A percentile compares a stretch with the other conserved stretches of the same genome.
Conservation (phyloP, 2,888 invertebrate genomes). For the Phaonia tiefii region DNA sequence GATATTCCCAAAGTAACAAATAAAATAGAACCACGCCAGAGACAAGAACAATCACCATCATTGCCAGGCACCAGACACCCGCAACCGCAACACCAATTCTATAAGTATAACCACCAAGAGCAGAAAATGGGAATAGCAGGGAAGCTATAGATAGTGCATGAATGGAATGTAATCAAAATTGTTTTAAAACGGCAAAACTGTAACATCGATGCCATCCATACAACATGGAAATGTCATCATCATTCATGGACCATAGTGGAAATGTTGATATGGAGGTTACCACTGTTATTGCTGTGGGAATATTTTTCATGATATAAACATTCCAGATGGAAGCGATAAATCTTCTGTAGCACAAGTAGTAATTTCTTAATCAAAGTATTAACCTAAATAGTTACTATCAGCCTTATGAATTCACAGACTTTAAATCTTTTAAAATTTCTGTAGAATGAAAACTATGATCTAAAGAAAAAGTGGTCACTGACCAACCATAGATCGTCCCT, state of each 20-base stretch:
- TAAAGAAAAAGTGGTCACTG: too few relatives aligned
- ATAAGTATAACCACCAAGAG: not conserved
- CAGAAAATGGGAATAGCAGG: not conserved
- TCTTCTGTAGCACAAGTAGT: too few relatives aligned
- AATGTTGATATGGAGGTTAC: not conserved
- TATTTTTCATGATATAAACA: too few relatives aligned
- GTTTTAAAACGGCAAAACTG: not conserved
- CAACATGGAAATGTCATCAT: not conserved
- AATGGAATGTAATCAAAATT: not conserved
- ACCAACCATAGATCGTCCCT: too few relatives aligned
- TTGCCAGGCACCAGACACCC: not conserved
- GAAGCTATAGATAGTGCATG: not conserved
- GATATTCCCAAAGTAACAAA: slow-evolving; percentile 42
- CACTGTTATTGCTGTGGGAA: too few relatives aligned
- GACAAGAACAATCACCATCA: not conserved
- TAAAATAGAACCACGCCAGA: slow-evolving; percentile 25
- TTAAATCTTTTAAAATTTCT: too few relatives aligned
- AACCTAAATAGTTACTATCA: too few relatives aligned
- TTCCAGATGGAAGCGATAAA: too few relatives aligned
- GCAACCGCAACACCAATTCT: not conserved
- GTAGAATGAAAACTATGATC: too few relatives aligned
- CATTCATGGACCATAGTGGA: not conserved
- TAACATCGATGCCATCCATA: not conserved
- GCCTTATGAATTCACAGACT: too few relatives aligned
- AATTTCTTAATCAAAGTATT: too few relatives aligned